phyloP scores from a whole-genome alignment of 2,888 invertebrate species.

The Chloroclystis v-ata region DNA sequence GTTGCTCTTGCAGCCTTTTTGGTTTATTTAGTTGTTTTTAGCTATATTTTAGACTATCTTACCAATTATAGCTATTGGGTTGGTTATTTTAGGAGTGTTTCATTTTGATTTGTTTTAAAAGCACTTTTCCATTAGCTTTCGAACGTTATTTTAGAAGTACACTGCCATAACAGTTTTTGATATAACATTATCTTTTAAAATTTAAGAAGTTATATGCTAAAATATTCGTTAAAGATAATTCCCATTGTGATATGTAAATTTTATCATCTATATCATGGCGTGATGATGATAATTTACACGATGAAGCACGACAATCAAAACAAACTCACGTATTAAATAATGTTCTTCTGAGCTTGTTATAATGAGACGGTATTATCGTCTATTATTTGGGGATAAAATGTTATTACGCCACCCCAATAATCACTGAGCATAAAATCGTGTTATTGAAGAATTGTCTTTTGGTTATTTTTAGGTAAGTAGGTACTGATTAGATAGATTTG shows the following conservation, averaged over 20 bases:
- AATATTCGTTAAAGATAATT: too few relatives aligned
- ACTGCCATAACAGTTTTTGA: too few relatives aligned
- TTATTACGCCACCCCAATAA: conserved; percentile 51
- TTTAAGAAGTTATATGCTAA: too few relatives aligned
- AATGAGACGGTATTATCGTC: conserved; percentile 42
- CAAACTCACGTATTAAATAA: background rate
- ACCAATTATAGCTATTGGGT: conserved; percentile 52
- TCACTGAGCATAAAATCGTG: conserved; percentile 45
- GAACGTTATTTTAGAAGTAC: too few relatives aligned
- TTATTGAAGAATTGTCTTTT: conserved; percentile 41
- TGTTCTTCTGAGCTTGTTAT: conserved; percentile 29
- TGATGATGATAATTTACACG: too few relatives aligned
- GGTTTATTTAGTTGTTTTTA: conserved; percentile 73
- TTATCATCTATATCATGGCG: too few relatives aligned
- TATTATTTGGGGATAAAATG: conserved; percentile 50
- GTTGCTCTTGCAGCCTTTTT: conserved; percentile 67
- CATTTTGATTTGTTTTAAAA: conserved; percentile 10
- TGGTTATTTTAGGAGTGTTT: conserved; percentile 37
- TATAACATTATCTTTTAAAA: too few relatives aligned
- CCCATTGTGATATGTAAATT: too few relatives aligned
- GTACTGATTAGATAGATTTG: background rate
- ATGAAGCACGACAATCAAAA: too few relatives aligned
- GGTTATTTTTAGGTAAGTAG: background rate
- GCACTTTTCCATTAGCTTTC: background rate
- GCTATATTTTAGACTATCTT: conserved; percentile 66